phyloP scores from a whole-genome alignment of 1,140 invertebrate species.

The Ganaspis sp. region DNA sequence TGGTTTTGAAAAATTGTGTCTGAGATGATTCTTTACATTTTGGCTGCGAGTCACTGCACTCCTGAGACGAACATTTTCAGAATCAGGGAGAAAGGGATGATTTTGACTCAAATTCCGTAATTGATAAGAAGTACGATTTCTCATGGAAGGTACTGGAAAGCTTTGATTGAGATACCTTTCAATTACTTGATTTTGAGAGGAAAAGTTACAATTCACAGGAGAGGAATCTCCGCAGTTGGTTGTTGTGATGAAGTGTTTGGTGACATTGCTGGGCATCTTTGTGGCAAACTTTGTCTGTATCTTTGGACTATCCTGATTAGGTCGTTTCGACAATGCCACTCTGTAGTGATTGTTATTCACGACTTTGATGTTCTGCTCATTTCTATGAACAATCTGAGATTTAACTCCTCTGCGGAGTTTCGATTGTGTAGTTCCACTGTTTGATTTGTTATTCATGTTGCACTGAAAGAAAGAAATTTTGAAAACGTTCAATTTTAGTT shows the following conservation, averaged over 20 bases:
- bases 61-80: slow-evolving; percentile 35
- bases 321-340: slow-evolving; percentile 42
- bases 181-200: slow-evolving; percentile 57
- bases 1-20: slow-evolving; percentile 52
- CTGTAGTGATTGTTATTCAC: slow-evolving; percentile 33
- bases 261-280: slow-evolving; percentile 54
- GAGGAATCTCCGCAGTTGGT: slow-evolving; percentile 28
- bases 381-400: slow-evolving; percentile 38
- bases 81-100: not conserved
- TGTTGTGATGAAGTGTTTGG: slow-evolving; percentile 52
- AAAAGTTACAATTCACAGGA: slow-evolving; percentile 23
- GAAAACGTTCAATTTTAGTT: slow-evolving; percentile 16
- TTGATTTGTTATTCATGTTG: slow-evolving; percentile 41
- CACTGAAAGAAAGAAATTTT: slow-evolving; percentile 55
- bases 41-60: slow-evolving; percentile 39
- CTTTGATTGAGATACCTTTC: slow-evolving; percentile 68
- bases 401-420: slow-evolving; percentile 48
- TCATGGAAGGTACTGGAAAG: slow-evolving; percentile 39
- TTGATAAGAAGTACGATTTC: not conserved
- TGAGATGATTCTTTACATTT: slow-evolving; percentile 47
- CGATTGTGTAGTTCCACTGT: slow-evolving; percentile 39
- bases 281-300: slow-evolving; percentile 49
- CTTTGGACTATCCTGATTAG: slow-evolving; percentile 45
- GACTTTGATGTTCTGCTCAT: slow-evolving; percentile 24
- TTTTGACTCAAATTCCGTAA: not conserved